Base-by-base conservation (phyloP, 2,113 vertebrate species). In the Psammodynastes pulverulentus region DNA sequence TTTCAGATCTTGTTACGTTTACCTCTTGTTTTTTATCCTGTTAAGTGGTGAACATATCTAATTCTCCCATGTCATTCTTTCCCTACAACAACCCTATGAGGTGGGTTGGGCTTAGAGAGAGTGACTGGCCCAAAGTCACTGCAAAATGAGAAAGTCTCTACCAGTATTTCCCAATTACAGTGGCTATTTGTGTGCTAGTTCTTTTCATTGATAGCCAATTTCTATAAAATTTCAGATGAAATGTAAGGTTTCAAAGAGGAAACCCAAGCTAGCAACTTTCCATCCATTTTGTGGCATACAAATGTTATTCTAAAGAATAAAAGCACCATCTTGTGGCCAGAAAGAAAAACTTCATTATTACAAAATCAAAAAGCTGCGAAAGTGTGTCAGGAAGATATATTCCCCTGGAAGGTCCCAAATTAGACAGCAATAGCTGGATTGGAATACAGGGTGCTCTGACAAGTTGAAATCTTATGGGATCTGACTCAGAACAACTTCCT, bases 311-410 rank as follows among this genome's bases (percentile, higher is more conserved):
- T 90, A n/a, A 91, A 90, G 96, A 93, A 13, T 94, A 91, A 93
- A 95, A 92, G 95, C 95, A 91, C 95, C 96, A 49, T 94, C 49
- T 92, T 12, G 95, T 58, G 96, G 96, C 88, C 89, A 3, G 5
- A 23, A 1, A 0, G n/a, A 8, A 15, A 89, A 86, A 94, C 23
- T 93, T 90, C 93, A 89, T 21, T 45, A n/a, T 1, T n/a, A 4
- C 46, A 9, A 29, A 85, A 23, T 10, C 24, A 21, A 53, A 53
- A 53, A 2, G 17, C 34, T 34, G 67, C 6, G 39, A 6, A 79
- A 2, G 39, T 8, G 5, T 7, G 6, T 6, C 6, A 51, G 9
- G 3, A 17, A n/a, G 1, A 17, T 54, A 17, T 54, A 3, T 21
- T 34, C 29, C 43, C 17, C 15, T 56, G 17, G 34, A 46, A 58